Percentiles rank a stretch among this genome's conserved stretches.
These are phyloP conservation scores for Podargus strigoides DNA, from an alignment of 2,797 vertebrate species.

Conservation along the genomic window DNA sequence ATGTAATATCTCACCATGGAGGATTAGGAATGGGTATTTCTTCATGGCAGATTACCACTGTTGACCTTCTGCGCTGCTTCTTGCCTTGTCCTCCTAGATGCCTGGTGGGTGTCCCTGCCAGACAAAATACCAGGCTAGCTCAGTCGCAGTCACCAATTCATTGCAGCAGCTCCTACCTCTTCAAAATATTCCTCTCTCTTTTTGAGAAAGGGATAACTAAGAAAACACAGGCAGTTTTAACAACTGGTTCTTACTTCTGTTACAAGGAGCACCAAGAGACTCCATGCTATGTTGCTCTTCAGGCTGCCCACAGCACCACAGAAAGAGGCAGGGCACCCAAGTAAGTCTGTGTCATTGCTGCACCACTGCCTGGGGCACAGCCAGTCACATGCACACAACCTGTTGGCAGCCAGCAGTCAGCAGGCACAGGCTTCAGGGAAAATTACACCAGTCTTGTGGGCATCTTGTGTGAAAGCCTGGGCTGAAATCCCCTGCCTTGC, in stretches of 20 bases:
- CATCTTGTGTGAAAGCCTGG: not conserved
- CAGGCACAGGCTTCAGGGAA: not conserved
- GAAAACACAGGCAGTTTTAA: not conserved
- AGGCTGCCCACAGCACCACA: not conserved
- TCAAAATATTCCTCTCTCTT: not conserved
- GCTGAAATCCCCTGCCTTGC: not conserved
- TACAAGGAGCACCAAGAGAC: not conserved
- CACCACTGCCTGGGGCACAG: not conserved
- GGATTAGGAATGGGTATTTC: not conserved
- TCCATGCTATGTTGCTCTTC: fast-evolving
- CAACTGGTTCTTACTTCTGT: not conserved
- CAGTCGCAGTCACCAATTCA: not conserved
- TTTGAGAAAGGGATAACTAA: not conserved
- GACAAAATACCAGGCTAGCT: not conserved
- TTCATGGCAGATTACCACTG: not conserved
- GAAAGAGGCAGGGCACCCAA: fast-evolving
- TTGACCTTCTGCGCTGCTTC: not conserved
- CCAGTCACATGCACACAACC: not conserved
- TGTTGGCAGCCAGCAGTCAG: not conserved
- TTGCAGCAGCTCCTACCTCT: not conserved
- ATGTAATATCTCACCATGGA: not conserved
- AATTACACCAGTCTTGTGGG: not conserved
- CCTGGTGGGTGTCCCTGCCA: not conserved
- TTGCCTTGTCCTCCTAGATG: not conserved
- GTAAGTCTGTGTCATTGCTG: not conserved